Evolutionary conservation across 2,113 vertebrate species (phyloP).

Genomic region (Coptodon rendalli): DNA sequence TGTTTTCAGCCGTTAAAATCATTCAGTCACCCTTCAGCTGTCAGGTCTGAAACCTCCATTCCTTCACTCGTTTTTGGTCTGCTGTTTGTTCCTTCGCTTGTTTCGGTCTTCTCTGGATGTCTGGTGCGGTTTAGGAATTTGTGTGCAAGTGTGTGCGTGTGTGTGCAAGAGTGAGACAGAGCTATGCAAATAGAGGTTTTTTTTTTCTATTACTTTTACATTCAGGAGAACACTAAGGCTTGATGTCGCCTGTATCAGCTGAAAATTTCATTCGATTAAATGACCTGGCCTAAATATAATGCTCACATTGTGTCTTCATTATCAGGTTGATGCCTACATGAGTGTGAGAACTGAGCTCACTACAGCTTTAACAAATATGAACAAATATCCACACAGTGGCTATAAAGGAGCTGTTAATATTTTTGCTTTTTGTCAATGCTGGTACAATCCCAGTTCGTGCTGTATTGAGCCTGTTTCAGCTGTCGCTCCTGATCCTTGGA

Average conservation of each 20-base stretch:
- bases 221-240: constrained; percentile 21
- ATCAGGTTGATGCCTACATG: not conserved
- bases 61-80: not conserved
- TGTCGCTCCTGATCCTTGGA: no score
- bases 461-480: no score
- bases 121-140: not conserved
- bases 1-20: constrained; percentile 8
- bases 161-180: not conserved
- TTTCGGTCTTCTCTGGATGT: not conserved
- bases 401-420: no score
- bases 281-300: not conserved
- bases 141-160: not conserved
- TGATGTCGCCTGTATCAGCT: not conserved
- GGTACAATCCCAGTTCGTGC: no score
- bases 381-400: not conserved
- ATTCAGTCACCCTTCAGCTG: not conserved
- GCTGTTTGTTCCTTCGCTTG: not conserved
- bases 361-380: not conserved
- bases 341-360: not conserved
- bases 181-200: not conserved
- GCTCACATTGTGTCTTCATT: not conserved
- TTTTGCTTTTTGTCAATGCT: no score
- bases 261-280: constrained; percentile 36
- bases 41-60: not conserved
- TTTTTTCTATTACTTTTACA: constrained; percentile 11